phyloP scores from a whole-genome alignment of 2,113 vertebrate species.

The Tinamus guttatus region DNA sequence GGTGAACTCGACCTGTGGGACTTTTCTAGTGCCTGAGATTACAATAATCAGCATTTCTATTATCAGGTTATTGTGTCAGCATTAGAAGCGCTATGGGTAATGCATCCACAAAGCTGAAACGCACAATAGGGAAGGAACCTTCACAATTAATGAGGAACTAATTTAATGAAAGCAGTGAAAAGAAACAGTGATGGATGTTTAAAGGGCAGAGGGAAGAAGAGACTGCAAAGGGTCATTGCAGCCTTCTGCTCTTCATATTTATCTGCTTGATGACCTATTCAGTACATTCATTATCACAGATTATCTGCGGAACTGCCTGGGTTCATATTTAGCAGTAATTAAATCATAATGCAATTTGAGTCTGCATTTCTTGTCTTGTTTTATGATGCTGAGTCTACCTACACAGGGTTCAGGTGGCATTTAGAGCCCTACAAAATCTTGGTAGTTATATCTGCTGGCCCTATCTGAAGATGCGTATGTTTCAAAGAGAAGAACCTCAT shows the following conservation, averaged over 20 bases:
- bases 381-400: neutral
- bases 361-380: slow-evolving; percentile 10
- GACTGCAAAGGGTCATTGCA: neutral
- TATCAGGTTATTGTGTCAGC: neutral
- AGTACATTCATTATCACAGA: slow-evolving; percentile 34
- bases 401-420: neutral
- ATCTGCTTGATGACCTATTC: slow-evolving; percentile 45
- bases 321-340: slow-evolving; percentile 17
- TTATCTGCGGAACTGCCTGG: neutral
- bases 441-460: neutral
- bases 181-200: neutral
- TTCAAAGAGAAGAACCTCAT: neutral
- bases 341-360: slow-evolving; percentile 40
- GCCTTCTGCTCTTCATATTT: slow-evolving; percentile 36
- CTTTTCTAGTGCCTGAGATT: neutral
- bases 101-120: neutral
- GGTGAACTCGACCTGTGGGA: neutral
- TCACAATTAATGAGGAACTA: slow-evolving; percentile 24
- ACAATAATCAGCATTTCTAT: slow-evolving; percentile 20
- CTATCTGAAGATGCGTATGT: fast-evolving
- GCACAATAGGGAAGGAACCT: neutral
- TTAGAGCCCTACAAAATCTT: neutral
- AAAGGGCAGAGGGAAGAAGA: slow-evolving; percentile 27
- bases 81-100: neutral
- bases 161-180: slow-evolving; percentile 31